A percentile compares a stretch with the other conserved stretches of the same genome.
Conservation (phyloP, 2,113 vertebrate genomes). For the Alethe castanea region DNA sequence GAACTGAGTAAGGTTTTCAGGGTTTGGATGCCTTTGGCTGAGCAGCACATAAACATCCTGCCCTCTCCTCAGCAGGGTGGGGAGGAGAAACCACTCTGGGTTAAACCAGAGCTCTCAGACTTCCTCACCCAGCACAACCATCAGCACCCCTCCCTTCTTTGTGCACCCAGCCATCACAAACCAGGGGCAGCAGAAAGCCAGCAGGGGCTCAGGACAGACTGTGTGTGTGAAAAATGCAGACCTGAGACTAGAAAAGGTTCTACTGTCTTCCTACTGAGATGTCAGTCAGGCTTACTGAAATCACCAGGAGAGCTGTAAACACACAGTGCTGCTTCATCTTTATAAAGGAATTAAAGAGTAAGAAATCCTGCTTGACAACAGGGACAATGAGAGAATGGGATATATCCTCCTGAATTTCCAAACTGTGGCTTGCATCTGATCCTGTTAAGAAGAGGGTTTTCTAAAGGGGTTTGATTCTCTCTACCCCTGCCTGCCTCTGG, state of each 20-base stretch:
- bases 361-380: neutral
- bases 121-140: neutral
- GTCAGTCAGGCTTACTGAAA: neutral
- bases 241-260: neutral
- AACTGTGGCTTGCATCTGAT: neutral
- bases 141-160: neutral
- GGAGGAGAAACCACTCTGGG: neutral
- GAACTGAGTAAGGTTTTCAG: neutral
- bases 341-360: neutral
- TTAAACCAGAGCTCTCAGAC: neutral
- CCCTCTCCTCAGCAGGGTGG: neutral
- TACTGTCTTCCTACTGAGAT: neutral
- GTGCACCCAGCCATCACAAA: neutral
- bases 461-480: neutral
- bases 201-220: neutral
- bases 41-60: slow-evolving; percentile 1
- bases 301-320: neutral
- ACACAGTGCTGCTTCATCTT: neutral
- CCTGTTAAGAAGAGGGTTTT: neutral
- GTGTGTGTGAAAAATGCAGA: neutral
- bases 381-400: neutral
- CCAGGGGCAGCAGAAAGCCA: neutral
- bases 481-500: neutral
- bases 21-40: neutral
- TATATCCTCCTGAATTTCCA: neutral